Base-by-base conservation (phyloP, 2,888 invertebrate genomes). In the Carpatolechia fugitivella region DNA sequence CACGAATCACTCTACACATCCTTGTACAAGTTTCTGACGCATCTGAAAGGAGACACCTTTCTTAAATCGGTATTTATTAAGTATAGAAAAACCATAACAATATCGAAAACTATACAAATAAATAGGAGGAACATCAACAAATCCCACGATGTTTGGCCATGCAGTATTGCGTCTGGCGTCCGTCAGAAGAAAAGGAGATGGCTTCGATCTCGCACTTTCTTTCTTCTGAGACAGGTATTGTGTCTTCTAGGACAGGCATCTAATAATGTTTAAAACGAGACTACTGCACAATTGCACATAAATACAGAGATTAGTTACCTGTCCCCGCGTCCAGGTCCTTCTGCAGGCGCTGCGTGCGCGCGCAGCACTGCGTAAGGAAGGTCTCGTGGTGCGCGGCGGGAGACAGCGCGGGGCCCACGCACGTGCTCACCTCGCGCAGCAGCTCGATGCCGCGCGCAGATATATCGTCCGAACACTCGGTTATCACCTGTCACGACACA, bases 1-100 rank as follows among this genome's bases (percentile, higher is more conserved):
- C 98, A 85, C 97, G 96, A 83, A 99, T 93, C 54, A 99, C 96
- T 65, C 98, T 93, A 82, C 97, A 97, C 95, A 98, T 97, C 82
- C 96, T 83, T 60, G 86, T 85, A 76, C 90, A 90, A 66, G 72
- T 79, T 65, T 85, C 85, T 7, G 79, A 73, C 54, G 78, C 76
- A 72, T 88, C 91, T 91, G 72, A 55, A 78, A 78, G 57, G 41
- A 54, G 6, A 36, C 4, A 54, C 18, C 4, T 0, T 20, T 13
- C 13, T 2, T 20, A 10, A 20, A 5, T 14, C 38, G 3, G 1
- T 38, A 6, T 8, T 13, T 13, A 1, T 10, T 1, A 4, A 33
- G 38, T 14, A 40, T 18, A 18, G 7, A 10, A 16, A 13, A 40
- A 40, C 3, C 1, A 3, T 36, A n/a, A 1, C 11, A 31, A 31